Conservation (phyloP, 2,888 invertebrate species). For the Gymnosoma rotundatum region DNA sequence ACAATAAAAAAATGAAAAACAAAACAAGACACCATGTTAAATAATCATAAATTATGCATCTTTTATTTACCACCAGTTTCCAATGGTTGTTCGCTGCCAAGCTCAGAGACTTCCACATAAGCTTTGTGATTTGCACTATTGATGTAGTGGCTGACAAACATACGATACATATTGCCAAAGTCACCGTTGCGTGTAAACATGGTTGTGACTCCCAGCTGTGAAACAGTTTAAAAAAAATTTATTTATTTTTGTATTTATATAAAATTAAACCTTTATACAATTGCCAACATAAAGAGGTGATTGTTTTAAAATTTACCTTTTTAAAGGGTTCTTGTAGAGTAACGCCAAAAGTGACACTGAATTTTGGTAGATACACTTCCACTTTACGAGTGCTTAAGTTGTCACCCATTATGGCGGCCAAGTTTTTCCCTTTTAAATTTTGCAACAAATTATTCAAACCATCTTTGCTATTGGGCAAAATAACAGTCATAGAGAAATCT, state of each 20-base stretch:
- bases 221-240: conserved; percentile 41
- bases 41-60: conserved; percentile 50
- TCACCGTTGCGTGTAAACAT: conserved; percentile 79
- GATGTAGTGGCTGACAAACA: conserved; percentile 79
- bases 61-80: conserved; percentile 76
- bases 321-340: conserved; percentile 85
- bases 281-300: neutral
- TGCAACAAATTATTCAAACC: conserved; percentile 86
- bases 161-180: conserved; percentile 79
- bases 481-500: conserved; percentile 88
- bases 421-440: conserved; percentile 84
- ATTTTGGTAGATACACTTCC: conserved; percentile 88
- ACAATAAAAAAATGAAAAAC: conserved; percentile 7
- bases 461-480: conserved; percentile 87
- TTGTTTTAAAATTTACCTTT: conserved; percentile 83
- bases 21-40: conserved; percentile 29
- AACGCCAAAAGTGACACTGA: conserved; percentile 89
- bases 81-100: conserved; percentile 76
- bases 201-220: conserved; percentile 77
- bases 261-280: neutral
- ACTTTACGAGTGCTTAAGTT: conserved; percentile 84
- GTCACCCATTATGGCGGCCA: conserved; percentile 83
- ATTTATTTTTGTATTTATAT: conserved; percentile 16
- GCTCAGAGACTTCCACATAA: conserved; percentile 76
- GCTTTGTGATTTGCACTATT: conserved; percentile 78